Evolutionary conservation across 2,113 vertebrate species (phyloP), one percentile per base, ranked within the genome.

Genomic region (Hoplias malabaricus): DNA sequence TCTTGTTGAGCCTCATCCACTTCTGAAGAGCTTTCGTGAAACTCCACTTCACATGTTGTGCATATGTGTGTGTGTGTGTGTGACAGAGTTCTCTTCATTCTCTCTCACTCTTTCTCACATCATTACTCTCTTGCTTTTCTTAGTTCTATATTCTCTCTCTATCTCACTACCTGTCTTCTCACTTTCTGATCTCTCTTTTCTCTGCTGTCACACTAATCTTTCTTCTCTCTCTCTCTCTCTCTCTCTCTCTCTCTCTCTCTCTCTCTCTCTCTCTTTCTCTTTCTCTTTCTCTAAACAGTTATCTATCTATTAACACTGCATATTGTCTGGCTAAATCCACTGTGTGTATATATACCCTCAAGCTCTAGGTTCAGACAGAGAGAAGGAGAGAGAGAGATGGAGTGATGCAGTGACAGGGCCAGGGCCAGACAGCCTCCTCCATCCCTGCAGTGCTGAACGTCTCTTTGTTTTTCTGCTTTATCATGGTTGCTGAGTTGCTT

Each of bases 1-100:
- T 72, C 29, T 46, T 48, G 71, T 82, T 75, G 59, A 14, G 63
- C 7, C 16, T 46, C 31, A 50, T 42, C 40, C 40, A 46, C 27
- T 59, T 6, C 36, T 73, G 38, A 73, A 67, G 34, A 42, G 68
- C 36, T 66, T 65, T 57, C 14, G 19, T 4, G 11, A 23, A 73
- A 19, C 23, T n/a, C 21, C 5, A 1, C 62, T 48, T 16, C 8
- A 69, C n/a, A n/a, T n/a, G n/a, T n/a, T n/a, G n/a, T n/a, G n/a
- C n/a, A n/a, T n/a, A n/a, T n/a, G n/a, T n/a, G n/a, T n/a, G n/a
- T n/a, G n/a, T n/a, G n/a, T n/a, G n/a, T n/a, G n/a, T n/a, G n/a
- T n/a, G n/a, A n/a, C n/a, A n/a, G n/a, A n/a, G n/a, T 23, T 63
- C 40, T 42, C 14, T 56, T 42, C 16, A 19, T 5, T 48, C 43